Conservation (phyloP, 2,113 vertebrate species). For the Enhydra lutris region DNA sequence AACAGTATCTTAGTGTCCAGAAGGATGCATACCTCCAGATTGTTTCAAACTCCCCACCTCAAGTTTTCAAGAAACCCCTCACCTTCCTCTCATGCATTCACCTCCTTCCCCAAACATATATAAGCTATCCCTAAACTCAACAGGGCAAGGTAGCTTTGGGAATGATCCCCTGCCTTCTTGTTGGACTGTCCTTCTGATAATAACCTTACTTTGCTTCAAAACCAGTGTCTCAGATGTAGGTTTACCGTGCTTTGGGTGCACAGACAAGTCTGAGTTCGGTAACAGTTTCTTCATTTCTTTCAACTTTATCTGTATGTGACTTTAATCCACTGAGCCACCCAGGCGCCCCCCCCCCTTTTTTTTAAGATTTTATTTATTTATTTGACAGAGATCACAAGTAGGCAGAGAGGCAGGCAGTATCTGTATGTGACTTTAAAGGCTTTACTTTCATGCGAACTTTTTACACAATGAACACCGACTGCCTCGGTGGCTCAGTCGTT, state of each 20-base stretch:
- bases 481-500: too few species aligned
- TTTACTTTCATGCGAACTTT: background rate
- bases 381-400: too few species aligned
- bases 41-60: background rate
- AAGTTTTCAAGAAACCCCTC: background rate
- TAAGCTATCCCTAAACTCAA: background rate
- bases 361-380: too few species aligned
- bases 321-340: background rate
- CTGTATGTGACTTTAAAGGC: background rate
- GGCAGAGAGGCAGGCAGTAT: background rate
- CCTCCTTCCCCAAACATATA: background rate
- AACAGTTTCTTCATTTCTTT: slow-evolving; percentile 12
- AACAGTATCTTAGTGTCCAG: background rate
- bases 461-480: background rate
- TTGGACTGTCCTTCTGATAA: background rate
- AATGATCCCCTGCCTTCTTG: background rate
- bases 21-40: background rate
- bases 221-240: background rate
- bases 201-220: background rate
- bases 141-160: background rate
- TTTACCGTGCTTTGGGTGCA: background rate
- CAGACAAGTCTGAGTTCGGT: background rate
- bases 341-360: too few species aligned
- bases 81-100: background rate
- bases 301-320: background rate